Conservation (phyloP, 2,113 vertebrate species). For the Bubo blakistoni region DNA sequence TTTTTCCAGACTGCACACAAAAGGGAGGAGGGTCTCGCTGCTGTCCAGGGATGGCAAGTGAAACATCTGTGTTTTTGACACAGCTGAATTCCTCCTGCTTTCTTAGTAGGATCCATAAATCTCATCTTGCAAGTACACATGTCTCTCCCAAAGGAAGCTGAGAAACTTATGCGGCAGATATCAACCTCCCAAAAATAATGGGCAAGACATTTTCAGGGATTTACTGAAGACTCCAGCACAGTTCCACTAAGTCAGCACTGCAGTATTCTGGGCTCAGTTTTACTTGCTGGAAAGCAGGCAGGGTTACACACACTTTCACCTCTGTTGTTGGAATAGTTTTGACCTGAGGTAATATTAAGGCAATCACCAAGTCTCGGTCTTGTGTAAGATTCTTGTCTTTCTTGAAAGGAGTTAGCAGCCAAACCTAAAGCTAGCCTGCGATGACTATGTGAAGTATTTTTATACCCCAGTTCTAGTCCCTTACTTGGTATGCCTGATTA, state of each 20-base stretch:
- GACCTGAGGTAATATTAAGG: background rate
- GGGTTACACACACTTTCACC: background rate
- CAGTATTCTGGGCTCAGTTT: background rate
- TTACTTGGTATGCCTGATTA: background rate
- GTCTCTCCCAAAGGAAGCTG: background rate
- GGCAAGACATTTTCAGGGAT: background rate
- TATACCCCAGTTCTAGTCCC: background rate
- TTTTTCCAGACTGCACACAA: background rate
- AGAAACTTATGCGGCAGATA: background rate
- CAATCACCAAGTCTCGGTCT: background rate
- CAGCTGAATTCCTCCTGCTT: background rate
- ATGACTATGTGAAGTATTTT: background rate
- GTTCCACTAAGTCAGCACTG: background rate
- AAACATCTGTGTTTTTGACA: background rate
- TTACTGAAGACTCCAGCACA: background rate
- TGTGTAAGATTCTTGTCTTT: background rate
- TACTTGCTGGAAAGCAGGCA: background rate
- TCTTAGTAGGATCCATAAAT: background rate
- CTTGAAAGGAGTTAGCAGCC: background rate
- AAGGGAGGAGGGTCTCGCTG: background rate
- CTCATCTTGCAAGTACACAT: background rate
- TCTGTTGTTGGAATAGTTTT: background rate
- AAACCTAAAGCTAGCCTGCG: background rate
- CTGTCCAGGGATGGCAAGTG: background rate
- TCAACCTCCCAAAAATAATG: background rate